Conservation (phyloP, 2,113 vertebrate genomes). For the Zosterops japonicus region DNA sequence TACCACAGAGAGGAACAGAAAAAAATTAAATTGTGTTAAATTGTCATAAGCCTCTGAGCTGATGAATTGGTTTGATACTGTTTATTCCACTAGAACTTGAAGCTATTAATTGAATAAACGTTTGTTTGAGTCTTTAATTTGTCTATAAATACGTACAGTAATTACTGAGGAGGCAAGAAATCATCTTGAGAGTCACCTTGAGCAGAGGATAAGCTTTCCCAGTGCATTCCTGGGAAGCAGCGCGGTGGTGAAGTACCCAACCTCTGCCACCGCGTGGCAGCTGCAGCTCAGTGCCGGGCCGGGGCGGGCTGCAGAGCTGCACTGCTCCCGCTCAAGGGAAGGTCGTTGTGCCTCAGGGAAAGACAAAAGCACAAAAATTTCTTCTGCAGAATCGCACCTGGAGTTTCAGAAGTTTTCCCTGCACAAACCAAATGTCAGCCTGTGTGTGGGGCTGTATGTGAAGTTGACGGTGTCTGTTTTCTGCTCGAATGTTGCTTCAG, state of each 20-base stretch:
- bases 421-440: background rate
- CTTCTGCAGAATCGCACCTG: background rate
- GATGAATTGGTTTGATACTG: slow-evolving; percentile 2
- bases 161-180: slow-evolving; percentile 9
- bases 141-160: slow-evolving; percentile 7
- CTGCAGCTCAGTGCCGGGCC: background rate
- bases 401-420: background rate
- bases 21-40: background rate
- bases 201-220: background rate
- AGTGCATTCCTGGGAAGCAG: background rate
- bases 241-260: background rate
- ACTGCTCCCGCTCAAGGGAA: background rate
- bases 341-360: background rate
- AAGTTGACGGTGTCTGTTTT: background rate
- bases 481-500: background rate
- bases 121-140: slow-evolving; percentile 34
- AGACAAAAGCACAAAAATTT: background rate
- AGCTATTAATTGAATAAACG: slow-evolving; percentile 25
- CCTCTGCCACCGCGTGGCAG: slow-evolving; percentile 57
- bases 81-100: slow-evolving; percentile 19
- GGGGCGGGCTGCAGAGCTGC: background rate
- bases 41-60: background rate
- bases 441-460: background rate
- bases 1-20: background rate
- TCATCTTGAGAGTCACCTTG: slow-evolving; percentile 59